Conservation (phyloP, 2,797 vertebrate genomes). For the Lepilemur ruficaudatus region DNA sequence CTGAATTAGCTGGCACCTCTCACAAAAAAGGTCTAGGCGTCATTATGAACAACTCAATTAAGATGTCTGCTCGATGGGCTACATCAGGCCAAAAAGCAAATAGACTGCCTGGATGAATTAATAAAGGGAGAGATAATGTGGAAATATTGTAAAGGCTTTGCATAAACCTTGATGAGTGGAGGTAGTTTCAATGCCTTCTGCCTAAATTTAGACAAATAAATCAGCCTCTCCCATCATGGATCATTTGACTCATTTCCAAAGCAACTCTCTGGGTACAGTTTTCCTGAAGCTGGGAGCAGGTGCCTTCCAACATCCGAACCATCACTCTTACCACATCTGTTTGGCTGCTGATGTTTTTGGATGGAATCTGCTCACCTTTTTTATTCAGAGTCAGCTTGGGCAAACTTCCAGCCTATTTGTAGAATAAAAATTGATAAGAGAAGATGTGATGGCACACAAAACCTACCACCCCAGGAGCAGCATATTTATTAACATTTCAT, state of each 20-base stretch:
- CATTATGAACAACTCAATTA: slow-evolving; percentile 62
- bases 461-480: background rate
- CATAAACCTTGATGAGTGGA: slow-evolving; percentile 52
- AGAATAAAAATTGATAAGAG: background rate
- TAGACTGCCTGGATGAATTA: slow-evolving; percentile 65
- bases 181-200: slow-evolving; percentile 17
- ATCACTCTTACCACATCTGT: slow-evolving; percentile 63
- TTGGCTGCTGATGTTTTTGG: slow-evolving; percentile 42
- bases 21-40: slow-evolving; percentile 22
- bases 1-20: slow-evolving; percentile 57
- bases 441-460: background rate
- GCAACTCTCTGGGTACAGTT: slow-evolving; percentile 37
- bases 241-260: slow-evolving; percentile 62
- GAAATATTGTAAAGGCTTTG: slow-evolving; percentile 49
- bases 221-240: slow-evolving; percentile 8
- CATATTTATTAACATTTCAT: background rate
- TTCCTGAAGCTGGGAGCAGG: slow-evolving; percentile 47
- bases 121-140: slow-evolving; percentile 64
- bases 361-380: slow-evolving; percentile 24
- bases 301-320: slow-evolving; percentile 4
- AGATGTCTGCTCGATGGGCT: slow-evolving; percentile 56
- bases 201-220: slow-evolving; percentile 64
- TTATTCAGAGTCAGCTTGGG: slow-evolving; percentile 33
- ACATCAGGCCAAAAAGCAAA: slow-evolving; percentile 58
- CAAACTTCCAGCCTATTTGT: background rate